Percentiles rank a stretch among this genome's conserved stretches.
phyloP scores from a whole-genome alignment of 1,140 invertebrate species.

The Sarcophaga bullata region DNA sequence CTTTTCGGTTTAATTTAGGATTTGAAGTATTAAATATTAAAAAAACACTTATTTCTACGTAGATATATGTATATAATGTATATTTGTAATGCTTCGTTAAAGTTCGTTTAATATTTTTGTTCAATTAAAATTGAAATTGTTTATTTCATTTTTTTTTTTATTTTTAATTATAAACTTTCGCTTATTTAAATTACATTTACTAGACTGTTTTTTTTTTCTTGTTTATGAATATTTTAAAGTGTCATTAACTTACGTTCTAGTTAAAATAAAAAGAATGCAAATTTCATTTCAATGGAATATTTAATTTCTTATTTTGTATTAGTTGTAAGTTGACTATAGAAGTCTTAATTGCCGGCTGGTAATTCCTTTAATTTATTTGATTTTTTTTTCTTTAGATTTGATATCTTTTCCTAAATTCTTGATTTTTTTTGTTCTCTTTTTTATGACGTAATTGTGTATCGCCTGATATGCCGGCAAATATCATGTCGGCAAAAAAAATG shows the following conservation, averaged over 20 bases:
- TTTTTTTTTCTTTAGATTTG: background rate
- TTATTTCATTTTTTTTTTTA: too few relatives aligned
- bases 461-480: constrained; percentile 25
- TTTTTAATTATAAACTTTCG: too few relatives aligned
- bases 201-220: too few relatives aligned
- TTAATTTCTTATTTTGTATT: background rate
- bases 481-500: background rate
- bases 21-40: too few relatives aligned
- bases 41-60: too few relatives aligned
- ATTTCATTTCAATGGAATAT: background rate
- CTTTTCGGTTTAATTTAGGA: too few relatives aligned
- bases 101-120: too few relatives aligned
- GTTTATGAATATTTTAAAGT: background rate
- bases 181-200: too few relatives aligned
- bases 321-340: background rate
- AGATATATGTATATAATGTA: too few relatives aligned
- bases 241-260: background rate
- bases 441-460: background rate
- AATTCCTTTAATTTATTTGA: constrained; percentile 12
- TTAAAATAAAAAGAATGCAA: background rate
- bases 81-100: too few relatives aligned
- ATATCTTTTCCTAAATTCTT: background rate
- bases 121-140: too few relatives aligned
- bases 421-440: background rate
- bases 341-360: background rate